Conservation (phyloP, 2,113 vertebrate genomes). For the Pelecanoides urinatrix region DNA sequence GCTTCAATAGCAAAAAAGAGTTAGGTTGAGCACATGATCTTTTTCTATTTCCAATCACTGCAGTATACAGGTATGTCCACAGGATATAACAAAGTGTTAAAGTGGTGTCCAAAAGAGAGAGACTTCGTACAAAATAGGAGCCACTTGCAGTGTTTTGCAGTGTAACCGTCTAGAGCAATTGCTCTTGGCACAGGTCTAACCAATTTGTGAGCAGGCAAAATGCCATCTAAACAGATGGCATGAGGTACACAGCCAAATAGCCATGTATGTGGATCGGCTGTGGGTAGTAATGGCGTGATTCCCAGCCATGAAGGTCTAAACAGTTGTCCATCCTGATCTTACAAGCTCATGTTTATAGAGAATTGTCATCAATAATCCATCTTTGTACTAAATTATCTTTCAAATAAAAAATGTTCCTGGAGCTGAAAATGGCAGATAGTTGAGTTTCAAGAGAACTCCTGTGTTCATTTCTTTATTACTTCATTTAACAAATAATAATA, state of each 20-base stretch:
- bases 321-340: conserved; percentile 76
- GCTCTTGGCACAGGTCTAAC: conserved; percentile 75
- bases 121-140: conserved; percentile 33
- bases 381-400: conserved; percentile 46
- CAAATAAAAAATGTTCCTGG: conserved; percentile 34
- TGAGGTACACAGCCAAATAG: conserved; percentile 74
- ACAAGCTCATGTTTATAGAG: conserved; percentile 63
- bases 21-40: not conserved
- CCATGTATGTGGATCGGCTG: conserved; percentile 77
- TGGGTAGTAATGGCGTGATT: conserved; percentile 77
- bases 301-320: conserved; percentile 78
- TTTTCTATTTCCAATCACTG: not conserved
- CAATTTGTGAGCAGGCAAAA: conserved; percentile 74
- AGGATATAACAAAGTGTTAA: conserved; percentile 59
- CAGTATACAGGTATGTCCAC: conserved; percentile 23
- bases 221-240: conserved; percentile 77
- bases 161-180: conserved; percentile 72
- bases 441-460: not conserved
- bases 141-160: conserved; percentile 64
- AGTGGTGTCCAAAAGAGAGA: conserved; percentile 38
- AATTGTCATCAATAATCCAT: conserved; percentile 68
- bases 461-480: not conserved
- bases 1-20: not conserved
- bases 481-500: not conserved
- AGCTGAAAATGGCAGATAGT: not conserved